Base-by-base conservation (phyloP, 2,113 vertebrate species). In the Gallinago undulata region DNA sequence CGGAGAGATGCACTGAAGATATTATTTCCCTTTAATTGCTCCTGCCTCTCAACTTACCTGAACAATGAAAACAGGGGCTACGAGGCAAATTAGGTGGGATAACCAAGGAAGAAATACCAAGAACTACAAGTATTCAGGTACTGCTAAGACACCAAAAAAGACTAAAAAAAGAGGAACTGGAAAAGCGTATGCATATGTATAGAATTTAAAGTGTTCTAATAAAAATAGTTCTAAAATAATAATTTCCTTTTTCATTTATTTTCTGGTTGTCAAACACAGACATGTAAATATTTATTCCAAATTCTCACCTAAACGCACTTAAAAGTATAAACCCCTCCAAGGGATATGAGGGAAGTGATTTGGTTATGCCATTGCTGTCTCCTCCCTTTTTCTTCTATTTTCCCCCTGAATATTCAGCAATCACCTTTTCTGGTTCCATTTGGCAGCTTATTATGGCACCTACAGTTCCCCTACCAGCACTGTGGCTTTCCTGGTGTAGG, bases 1-100 rank as follows among this genome's bases (percentile, higher is more conserved):
- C 0, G 1, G 47, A 72, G 50, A 50, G 16, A 41, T 9, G 16
- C 9, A 7, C 7, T 2, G 7, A 51, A 67, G 47, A 7, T 9
- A 11, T 41, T 63, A 31, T 16, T 59, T 63, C 51, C 25, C 51
- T 79, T 51, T 35, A 67, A 81, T 39, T 76, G 68, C n/a, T 87
- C 51, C 91, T 94, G 68, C 39, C 66, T 87, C 2, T 0, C 37
- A 67, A 30, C 77, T 84, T 64, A 87, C 74, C 87, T 45, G 84
- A 72, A 35, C 18, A 60, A 60, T 13, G 33, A 87, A 13, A 74
- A 10, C 10, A 22, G 50, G 10, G 56, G 73, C 51, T 90, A 55
- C 39, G 81, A 63, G 3, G 11, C 59, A 80, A 67, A 1, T 6
- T 5, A 30, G 0, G 0, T 9, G 6, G 39, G 37, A 51, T 21